phyloP scores from a whole-genome alignment of 2,113 vertebrate genomes.

The Stegastes partitus region DNA sequence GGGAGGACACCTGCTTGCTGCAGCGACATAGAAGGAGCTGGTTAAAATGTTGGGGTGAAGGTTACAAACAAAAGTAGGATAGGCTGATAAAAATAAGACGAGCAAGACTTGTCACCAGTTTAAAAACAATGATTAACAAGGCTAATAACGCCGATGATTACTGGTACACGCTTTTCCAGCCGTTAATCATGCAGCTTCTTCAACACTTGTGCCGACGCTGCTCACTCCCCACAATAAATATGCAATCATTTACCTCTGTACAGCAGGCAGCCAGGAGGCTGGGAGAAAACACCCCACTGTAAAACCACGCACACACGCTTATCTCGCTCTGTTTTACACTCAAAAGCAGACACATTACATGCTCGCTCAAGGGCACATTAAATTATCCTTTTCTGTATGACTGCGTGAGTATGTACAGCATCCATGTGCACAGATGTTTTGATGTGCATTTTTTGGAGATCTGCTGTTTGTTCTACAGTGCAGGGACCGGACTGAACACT shows the following conservation, averaged over 20 bases:
- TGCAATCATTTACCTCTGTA: slow-evolving; percentile 92
- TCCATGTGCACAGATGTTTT: slow-evolving; percentile 5
- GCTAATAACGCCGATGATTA: slow-evolving; percentile 94
- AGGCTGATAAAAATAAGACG: slow-evolving; percentile 43
- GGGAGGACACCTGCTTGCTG: slow-evolving; percentile 82
- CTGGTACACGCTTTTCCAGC: slow-evolving; percentile 90
- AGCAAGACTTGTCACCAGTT: slow-evolving; percentile 88
- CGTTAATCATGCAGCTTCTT: slow-evolving; percentile 92
- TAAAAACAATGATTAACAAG: slow-evolving; percentile 94
- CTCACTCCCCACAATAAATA: slow-evolving; percentile 93
- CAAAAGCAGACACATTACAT: slow-evolving; percentile 52
- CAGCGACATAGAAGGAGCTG: slow-evolving; percentile 46
- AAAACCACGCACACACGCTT: slow-evolving; percentile 14
- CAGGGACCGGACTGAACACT: slow-evolving; percentile 8
- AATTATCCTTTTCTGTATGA: slow-evolving; percentile 42
- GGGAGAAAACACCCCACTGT: slow-evolving; percentile 48
- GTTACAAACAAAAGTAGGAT: slow-evolving; percentile 27
- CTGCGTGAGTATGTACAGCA: neutral
- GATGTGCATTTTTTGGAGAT: slow-evolving; percentile 14
- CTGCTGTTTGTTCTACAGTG: slow-evolving; percentile 19
- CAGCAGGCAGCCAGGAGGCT: slow-evolving; percentile 74
- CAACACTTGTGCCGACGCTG: slow-evolving; percentile 72
- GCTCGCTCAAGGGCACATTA: slow-evolving; percentile 52
- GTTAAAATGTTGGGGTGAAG: slow-evolving; percentile 43
- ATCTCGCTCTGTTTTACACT: slow-evolving; percentile 50